Base-by-base conservation (phyloP, 2,888 invertebrate genomes). In the Sminthurinus aureus region DNA sequence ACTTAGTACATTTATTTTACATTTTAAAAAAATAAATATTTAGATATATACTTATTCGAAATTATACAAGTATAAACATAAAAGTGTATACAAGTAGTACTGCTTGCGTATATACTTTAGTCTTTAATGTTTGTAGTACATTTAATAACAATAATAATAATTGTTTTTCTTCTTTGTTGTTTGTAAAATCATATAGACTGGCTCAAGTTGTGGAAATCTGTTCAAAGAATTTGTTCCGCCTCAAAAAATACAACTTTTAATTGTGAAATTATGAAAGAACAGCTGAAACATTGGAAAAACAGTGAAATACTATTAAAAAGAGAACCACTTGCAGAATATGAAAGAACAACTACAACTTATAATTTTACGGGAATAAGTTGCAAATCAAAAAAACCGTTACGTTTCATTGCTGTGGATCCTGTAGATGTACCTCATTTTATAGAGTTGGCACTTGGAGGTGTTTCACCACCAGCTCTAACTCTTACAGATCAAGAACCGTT, bases 341-440 rank as follows among this genome's bases (percentile, higher is more conserved):
- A 88, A 83, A 67, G 51, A 15, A 84, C 79, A 51, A 50, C 86
- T 26, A 85, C 87, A 0, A 15, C 8, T 13, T 71, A 11, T 71
- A 87, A 87, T 76, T 88, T 88, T 74, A 88, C 88, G 18, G 88
- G 88, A 73, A 83, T 85, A 0, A 87, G 87, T 74, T 88, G 88
- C 76, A 50, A 69, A 4, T 84, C 87, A 0, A 82, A 86, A 38
- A 64, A 86, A 38, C 84, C 85, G 13, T 88, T 88, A 38, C 85
- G 85, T 67, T 88, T 88, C 78, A 76, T 88, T 13, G 85, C 88
- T n/a, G 82, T 88, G 74, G 88, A 88, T 81, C 88, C 88, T 18
- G 84, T 86, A 0, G 88, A 88, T 82, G 84, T 88, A 64, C 88
- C 87, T 78, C 84, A 87, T 69, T 88, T 88, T 76, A 79, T 87